These are phyloP conservation scores for Patiria miniata DNA, from an alignment of 35 echinoderm and acorn worm species.

Conservation along the genomic window DNA sequence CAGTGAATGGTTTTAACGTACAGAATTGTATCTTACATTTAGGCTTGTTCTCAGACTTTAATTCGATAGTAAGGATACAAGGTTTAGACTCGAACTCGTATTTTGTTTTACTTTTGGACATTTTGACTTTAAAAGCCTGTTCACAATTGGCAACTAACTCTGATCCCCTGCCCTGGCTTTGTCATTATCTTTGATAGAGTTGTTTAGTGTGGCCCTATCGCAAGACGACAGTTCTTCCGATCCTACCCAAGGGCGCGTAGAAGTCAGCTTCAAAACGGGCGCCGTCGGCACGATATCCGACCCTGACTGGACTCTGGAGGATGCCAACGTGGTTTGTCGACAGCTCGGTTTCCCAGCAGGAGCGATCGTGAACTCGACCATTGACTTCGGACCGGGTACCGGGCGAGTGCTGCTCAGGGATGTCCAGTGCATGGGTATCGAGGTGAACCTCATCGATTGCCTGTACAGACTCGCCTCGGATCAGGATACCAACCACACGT, in stretches of 20 bases:
- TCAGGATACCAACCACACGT: not conserved
- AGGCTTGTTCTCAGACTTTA: no score
- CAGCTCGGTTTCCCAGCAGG: conserved; percentile 6
- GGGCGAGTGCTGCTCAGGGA: not conserved
- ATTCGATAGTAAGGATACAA: no score
- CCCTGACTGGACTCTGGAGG: not conserved
- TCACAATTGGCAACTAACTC: no score
- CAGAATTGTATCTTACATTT: no score
- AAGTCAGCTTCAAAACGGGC: not conserved
- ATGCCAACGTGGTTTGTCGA: not conserved
- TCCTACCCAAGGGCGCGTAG: not conserved
- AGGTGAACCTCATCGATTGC: not conserved
- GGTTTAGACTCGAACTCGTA: no score
- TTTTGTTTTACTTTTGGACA: no score
- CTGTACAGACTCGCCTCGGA: not conserved
- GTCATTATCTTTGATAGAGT: no score
- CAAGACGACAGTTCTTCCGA: not conserved
- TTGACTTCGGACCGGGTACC: not conserved
- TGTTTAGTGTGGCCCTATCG: no score
- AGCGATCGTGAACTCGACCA: not conserved
- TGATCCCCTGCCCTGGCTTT: no score
- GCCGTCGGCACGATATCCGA: conserved; percentile 1
- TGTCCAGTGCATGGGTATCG: not conserved
- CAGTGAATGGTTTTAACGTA: no score
- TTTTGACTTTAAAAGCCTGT: no score